Conservation (phyloP, 2,888 invertebrate genomes). For the Epinotia nisella region DNA sequence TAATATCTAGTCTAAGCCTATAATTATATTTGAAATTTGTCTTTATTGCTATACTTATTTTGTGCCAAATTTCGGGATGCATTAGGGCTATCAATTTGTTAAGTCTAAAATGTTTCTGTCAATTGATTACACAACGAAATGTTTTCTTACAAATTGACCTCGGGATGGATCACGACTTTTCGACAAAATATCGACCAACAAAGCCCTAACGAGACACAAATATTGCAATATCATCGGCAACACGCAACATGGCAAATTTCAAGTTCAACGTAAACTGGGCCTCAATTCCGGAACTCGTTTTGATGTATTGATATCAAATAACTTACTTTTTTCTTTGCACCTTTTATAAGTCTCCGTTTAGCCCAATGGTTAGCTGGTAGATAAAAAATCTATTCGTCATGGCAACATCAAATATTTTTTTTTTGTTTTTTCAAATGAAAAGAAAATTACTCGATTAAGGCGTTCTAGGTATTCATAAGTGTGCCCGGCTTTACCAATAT, state of each 20-base stretch:
- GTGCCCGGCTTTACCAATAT: too few relatives aligned
- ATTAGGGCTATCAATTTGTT: constrained; percentile 1
- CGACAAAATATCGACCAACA: constrained; percentile 9
- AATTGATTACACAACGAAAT: constrained; percentile 7
- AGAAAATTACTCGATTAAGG: too few relatives aligned
- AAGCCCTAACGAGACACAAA: constrained; percentile 20
- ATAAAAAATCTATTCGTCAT: too few relatives aligned
- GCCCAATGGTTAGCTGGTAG: too few relatives aligned
- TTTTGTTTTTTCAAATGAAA: too few relatives aligned
- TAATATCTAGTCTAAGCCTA: too few relatives aligned
- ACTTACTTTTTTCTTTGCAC: too few relatives aligned
- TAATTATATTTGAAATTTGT: background rate
- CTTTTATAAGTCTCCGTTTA: too few relatives aligned
- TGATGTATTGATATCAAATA: background rate
- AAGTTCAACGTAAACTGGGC: background rate
- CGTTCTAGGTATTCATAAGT: too few relatives aligned
- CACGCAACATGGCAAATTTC: constrained; percentile 13
- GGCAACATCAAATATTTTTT: too few relatives aligned
- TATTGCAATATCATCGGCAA: constrained; percentile 19
- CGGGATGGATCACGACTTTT: constrained; percentile 22
- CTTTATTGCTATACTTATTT: background rate
- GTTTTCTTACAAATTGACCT: constrained; percentile 21
- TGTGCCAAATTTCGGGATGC: background rate
- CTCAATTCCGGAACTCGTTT: too few relatives aligned
- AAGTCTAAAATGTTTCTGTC: constrained; percentile 18